These are phyloP conservation scores for Salvelinus fontinalis DNA, from an alignment of 2,113 vertebrate genomes.

Conservation along the genomic window DNA sequence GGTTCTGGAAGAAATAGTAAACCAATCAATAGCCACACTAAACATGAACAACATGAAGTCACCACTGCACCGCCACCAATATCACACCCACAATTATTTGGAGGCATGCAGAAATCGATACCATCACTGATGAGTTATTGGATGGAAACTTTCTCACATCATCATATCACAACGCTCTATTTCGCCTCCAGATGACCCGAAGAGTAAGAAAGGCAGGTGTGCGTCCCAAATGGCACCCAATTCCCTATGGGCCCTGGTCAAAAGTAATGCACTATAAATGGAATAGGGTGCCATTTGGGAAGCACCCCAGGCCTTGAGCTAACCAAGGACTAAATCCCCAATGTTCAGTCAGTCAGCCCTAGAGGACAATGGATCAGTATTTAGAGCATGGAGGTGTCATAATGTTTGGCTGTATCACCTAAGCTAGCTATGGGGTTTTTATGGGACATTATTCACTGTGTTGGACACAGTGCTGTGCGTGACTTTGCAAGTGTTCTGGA, in stretches of 20 bases:
- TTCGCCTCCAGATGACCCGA: too few species aligned
- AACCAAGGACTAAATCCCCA: too few species aligned
- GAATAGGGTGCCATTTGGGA: too few species aligned
- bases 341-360: too few species aligned
- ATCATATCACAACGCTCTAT: neutral
- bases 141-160: neutral
- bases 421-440: neutral
- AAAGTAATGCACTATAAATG: too few species aligned
- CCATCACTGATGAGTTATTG: neutral
- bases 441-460: neutral
- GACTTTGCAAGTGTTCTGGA: neutral
- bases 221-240: too few species aligned
- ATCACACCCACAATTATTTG: conserved; percentile 5
- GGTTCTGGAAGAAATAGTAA: conserved; percentile 14
- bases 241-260: too few species aligned
- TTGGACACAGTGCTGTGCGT: neutral
- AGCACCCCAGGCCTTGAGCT: too few species aligned
- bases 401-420: neutral
- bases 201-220: too few species aligned
- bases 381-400: neutral
- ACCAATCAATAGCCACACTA: conserved; percentile 12
- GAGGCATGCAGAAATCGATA: neutral
- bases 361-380: too few species aligned
- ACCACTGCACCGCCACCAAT: neutral
- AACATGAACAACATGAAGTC: neutral